Evolutionary conservation across 2,888 invertebrate genomes (phyloP).

Genomic region (Pocota personata): DNA sequence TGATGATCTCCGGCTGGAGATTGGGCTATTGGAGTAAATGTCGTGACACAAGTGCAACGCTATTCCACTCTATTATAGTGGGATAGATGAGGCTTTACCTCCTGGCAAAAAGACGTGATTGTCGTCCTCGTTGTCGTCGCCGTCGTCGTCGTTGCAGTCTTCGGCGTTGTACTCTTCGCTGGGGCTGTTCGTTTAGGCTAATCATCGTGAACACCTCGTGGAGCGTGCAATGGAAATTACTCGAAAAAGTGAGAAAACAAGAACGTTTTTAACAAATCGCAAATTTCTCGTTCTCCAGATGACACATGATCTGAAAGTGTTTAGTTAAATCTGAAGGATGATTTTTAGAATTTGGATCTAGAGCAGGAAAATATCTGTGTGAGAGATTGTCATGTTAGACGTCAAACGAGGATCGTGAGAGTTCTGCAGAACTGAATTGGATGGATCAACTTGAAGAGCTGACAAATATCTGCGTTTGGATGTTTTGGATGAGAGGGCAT

Average conservation of each 20-base stretch:
- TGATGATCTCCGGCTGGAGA: slow-evolving; percentile 59
- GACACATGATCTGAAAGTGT: slow-evolving; percentile 59
- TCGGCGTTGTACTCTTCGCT: slow-evolving; percentile 16
- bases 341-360: slow-evolving; percentile 56
- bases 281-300: slow-evolving; percentile 48
- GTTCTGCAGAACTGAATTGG: slow-evolving; percentile 1
- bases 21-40: slow-evolving; percentile 70
- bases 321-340: slow-evolving; percentile 34
- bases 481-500: neutral
- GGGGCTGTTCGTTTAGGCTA: slow-evolving; percentile 63
- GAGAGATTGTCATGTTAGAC: slow-evolving; percentile 41
- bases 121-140: slow-evolving; percentile 19
- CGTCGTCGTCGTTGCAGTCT: neutral
- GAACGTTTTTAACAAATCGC: slow-evolving; percentile 71
- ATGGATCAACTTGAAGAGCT: slow-evolving; percentile 7
- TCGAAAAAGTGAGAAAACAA: slow-evolving; percentile 72
- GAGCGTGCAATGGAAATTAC: slow-evolving; percentile 71
- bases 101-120: slow-evolving; percentile 32
- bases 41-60: slow-evolving; percentile 72
- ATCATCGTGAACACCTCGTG: slow-evolving; percentile 67
- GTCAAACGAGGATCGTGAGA: slow-evolving; percentile 63
- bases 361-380: slow-evolving; percentile 40
- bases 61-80: slow-evolving; percentile 48
- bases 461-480: neutral
- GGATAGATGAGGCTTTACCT: slow-evolving; percentile 34